These are phyloP conservation scores for Pelochelys cantorii DNA, from an alignment of 2,797 vertebrate species.

Conservation along the genomic window DNA sequence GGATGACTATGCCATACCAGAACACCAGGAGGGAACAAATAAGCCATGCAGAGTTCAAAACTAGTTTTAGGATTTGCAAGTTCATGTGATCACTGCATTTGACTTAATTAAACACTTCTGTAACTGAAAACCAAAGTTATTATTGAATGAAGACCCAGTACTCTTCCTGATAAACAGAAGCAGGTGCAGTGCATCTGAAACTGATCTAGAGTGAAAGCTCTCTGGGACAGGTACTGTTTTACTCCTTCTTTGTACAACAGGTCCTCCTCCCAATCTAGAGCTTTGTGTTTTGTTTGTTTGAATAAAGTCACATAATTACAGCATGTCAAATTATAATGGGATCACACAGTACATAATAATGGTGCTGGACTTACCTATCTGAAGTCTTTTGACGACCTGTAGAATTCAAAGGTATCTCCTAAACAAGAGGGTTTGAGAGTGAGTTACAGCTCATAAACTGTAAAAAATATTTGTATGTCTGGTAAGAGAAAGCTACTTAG, in stretches of 20 bases:
- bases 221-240: background rate
- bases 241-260: background rate
- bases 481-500: background rate
- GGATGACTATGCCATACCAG: background rate
- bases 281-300: background rate
- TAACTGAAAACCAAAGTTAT: background rate
- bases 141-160: background rate
- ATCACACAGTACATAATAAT: background rate
- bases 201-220: background rate
- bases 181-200: background rate
- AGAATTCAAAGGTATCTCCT: conserved; percentile 91
- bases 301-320: background rate
- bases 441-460: background rate
- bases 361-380: conserved; percentile 86
- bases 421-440: background rate
- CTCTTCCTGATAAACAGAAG: background rate
- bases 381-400: conserved; percentile 78
- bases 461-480: background rate
- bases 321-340: background rate
- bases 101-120: background rate
- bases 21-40: background rate
- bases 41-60: background rate
- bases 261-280: background rate
- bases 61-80: background rate
- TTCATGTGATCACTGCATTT: background rate